phyloP scores from a whole-genome alignment of 2,113 vertebrate species.

The Phyllostomus discolor region DNA sequence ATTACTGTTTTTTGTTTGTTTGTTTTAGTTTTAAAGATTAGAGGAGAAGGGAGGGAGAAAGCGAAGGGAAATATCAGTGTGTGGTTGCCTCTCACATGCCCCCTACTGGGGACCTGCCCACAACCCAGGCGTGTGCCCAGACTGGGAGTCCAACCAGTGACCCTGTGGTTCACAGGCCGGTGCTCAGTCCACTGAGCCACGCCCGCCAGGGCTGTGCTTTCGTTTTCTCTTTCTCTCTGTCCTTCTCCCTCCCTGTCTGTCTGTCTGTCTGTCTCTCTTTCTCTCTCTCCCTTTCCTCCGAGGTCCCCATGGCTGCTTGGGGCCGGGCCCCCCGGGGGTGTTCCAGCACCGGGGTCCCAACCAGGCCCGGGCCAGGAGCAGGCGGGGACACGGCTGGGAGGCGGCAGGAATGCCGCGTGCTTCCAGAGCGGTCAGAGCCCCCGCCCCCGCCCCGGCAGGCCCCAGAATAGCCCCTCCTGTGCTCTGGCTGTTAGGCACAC shows the following conservation, averaged over 20 bases:
- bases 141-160: no score
- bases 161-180: no score
- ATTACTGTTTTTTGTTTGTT: rapidly evolving
- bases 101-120: no score
- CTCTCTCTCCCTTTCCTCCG: no score
- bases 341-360: background rate
- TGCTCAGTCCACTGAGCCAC: no score
- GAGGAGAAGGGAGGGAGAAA: no score
- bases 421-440: background rate
- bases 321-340: background rate
- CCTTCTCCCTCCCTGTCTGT: no score
- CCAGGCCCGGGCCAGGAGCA: background rate
- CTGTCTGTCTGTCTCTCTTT: no score
- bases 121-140: no score
- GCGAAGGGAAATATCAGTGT: no score
- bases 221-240: background rate
- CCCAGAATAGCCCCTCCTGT: conserved; percentile 7
- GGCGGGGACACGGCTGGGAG: background rate
- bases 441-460: background rate
- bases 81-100: no score
- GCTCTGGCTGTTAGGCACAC: background rate
- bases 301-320: background rate
- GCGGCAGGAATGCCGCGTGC: background rate
- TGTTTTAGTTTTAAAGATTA: background rate
- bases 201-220: no score